Conservation (phyloP, 2,113 vertebrate genomes). For the Ceuthmochares aereus region DNA sequence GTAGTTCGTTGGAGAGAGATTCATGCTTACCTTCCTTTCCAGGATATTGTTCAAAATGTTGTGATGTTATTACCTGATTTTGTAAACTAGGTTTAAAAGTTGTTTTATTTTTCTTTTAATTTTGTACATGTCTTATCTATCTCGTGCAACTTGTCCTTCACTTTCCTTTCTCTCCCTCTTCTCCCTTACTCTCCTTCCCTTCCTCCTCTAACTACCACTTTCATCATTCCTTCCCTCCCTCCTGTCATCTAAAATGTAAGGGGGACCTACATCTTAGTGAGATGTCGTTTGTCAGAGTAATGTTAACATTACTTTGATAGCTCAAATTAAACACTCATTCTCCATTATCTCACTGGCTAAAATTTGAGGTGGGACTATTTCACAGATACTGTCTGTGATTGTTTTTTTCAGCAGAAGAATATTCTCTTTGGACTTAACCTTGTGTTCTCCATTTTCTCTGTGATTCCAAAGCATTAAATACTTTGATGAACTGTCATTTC, state of each 20-base stretch:
- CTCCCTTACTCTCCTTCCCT: background rate
- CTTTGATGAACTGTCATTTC: slow-evolving; percentile 49
- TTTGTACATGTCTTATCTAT: background rate
- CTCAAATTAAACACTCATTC: slow-evolving; percentile 3
- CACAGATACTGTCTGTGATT: slow-evolving; percentile 17
- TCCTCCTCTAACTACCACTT: background rate
- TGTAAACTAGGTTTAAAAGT: background rate
- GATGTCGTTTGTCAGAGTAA: background rate
- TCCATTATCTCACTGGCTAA: slow-evolving; percentile 45
- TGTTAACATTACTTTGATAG: background rate
- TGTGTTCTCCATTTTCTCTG: background rate
- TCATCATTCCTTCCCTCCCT: background rate
- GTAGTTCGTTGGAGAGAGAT: background rate
- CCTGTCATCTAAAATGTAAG: background rate
- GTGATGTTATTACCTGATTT: background rate
- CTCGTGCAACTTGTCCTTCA: background rate
- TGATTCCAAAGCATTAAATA: slow-evolving; percentile 29
- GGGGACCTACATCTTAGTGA: background rate
- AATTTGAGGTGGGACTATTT: slow-evolving; percentile 63
- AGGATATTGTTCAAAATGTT: background rate
- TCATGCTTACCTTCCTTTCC: background rate
- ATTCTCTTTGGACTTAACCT: background rate
- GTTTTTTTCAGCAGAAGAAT: background rate
- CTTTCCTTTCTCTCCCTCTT: background rate
- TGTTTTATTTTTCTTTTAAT: background rate